Evolutionary conservation across 2,888 invertebrate species (phyloP).

Genomic region (Noctua fimbriata): DNA sequence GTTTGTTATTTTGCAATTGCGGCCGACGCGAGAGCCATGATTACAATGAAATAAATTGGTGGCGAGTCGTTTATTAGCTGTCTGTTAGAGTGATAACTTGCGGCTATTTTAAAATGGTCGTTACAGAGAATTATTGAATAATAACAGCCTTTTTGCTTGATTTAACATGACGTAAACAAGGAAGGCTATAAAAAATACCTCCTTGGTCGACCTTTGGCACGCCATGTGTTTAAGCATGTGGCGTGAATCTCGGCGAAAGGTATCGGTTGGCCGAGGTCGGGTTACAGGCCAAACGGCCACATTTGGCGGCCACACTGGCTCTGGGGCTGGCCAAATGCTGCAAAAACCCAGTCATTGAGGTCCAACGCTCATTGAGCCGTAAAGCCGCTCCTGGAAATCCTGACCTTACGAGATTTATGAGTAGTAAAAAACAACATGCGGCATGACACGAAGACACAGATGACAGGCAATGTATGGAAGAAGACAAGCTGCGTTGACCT

Average conservation of each 20-base stretch:
- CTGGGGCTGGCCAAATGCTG: slow-evolving; percentile 79
- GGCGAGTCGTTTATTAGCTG: slow-evolving; percentile 69
- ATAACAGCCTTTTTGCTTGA: slow-evolving; percentile 62
- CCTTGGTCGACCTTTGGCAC: slow-evolving; percentile 85
- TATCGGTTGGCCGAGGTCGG: slow-evolving; percentile 76
- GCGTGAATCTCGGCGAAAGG: slow-evolving; percentile 84
- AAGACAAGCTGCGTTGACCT: neutral
- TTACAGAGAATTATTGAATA: slow-evolving; percentile 65
- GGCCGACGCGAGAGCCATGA: slow-evolving; percentile 72
- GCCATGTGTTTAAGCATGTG: slow-evolving; percentile 84
- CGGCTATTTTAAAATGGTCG: slow-evolving; percentile 58
- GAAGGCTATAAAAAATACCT: slow-evolving; percentile 83
- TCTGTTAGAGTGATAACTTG: slow-evolving; percentile 62
- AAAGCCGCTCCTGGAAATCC: slow-evolving; percentile 73
- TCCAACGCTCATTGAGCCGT: slow-evolving; percentile 72
- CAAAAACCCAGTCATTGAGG: slow-evolving; percentile 83
- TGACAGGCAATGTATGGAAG: neutral
- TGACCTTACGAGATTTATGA: slow-evolving; percentile 74
- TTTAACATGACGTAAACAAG: slow-evolving; percentile 76
- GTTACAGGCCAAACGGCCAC: slow-evolving; percentile 85
- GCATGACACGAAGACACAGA: neutral
- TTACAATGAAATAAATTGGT: slow-evolving; percentile 83
- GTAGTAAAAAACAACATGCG: slow-evolving; percentile 36
- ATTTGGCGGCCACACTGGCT: slow-evolving; percentile 79
- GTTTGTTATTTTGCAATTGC: slow-evolving; percentile 83